phyloP scores from a whole-genome alignment of 2,797 vertebrate species.

The Cossypha dichroa region DNA sequence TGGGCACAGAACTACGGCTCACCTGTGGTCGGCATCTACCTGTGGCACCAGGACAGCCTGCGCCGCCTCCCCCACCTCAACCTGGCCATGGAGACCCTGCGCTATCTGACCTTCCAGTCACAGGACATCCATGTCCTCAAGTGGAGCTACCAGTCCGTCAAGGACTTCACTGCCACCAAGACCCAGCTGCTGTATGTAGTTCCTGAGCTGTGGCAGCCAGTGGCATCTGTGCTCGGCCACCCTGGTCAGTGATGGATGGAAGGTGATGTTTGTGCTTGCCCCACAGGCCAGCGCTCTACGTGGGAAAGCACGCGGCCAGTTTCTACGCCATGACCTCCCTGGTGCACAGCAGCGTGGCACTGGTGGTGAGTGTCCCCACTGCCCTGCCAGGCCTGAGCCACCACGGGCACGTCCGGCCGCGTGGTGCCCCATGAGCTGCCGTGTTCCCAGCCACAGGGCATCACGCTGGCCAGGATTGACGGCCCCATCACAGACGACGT shows the following conservation, averaged over 20 bases:
- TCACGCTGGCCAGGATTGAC: conserved; percentile 85
- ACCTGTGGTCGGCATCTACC: conserved; percentile 88
- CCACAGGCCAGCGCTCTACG: conserved; percentile 89
- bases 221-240: fast-evolving
- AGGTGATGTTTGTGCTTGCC: neutral
- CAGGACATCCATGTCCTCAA: conserved; percentile 82
- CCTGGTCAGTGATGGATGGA: fast-evolving
- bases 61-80: conserved; percentile 89
- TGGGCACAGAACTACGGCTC: conserved; percentile 95
- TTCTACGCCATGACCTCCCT: conserved; percentile 92
- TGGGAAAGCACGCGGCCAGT: conserved; percentile 87
- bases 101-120: conserved; percentile 90
- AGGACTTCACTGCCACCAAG: conserved; percentile 84
- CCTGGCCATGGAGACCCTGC: conserved; percentile 91
- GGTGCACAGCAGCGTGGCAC: conserved; percentile 88
- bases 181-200: conserved; percentile 85
- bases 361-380: conserved; percentile 86
- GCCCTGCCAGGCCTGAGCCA: fast-evolving
- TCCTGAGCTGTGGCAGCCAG: fast-evolving
- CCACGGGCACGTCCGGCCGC: fast-evolving
- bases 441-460: conserved; percentile 85
- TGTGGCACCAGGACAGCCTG: conserved; percentile 91
- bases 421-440: neutral
- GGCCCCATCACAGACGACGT: conserved; percentile 90
- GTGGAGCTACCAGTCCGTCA: conserved; percentile 83